Conservation (phyloP, 2,113 vertebrate genomes). For the Triplophysa dalaica region DNA sequence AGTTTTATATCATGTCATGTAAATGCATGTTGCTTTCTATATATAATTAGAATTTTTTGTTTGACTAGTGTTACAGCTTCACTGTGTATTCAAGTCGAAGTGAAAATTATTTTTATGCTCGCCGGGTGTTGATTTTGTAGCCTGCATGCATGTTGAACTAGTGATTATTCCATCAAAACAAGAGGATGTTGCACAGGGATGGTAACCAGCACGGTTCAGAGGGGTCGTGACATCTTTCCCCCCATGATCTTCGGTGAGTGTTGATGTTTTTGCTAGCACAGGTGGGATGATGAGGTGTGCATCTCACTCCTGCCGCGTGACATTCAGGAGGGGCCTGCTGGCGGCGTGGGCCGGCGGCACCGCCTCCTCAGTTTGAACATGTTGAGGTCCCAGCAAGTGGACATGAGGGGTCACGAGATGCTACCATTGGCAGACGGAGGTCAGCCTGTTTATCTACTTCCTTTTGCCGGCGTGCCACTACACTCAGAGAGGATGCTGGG, state of each 20-base stretch:
- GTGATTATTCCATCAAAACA: neutral
- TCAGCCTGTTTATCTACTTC: conserved; percentile 70
- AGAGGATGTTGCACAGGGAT: neutral
- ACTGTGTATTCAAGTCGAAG: no score
- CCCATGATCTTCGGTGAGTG: conserved; percentile 23
- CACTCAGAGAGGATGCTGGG: conserved; percentile 78
- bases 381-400: conserved; percentile 58
- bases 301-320: conserved; percentile 42
- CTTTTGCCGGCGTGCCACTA: conserved; percentile 72
- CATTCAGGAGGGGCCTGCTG: conserved; percentile 47
- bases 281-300: conserved; percentile 44
- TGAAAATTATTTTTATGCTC: no score
- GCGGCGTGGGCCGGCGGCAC: conserved; percentile 2
- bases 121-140: no score
- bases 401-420: conserved; percentile 60
- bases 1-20: no score
- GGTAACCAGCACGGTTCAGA: conserved; percentile 31
- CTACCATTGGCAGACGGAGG: conserved; percentile 53
- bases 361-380: conserved; percentile 48
- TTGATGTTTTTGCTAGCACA: conserved; percentile 37
- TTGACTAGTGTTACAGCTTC: no score
- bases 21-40: no score
- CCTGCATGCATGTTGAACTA: neutral
- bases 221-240: conserved; percentile 45
- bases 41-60: no score